These are phyloP conservation scores for Strix aluco DNA, from an alignment of 2,113 vertebrate species.

Conservation along the genomic window DNA sequence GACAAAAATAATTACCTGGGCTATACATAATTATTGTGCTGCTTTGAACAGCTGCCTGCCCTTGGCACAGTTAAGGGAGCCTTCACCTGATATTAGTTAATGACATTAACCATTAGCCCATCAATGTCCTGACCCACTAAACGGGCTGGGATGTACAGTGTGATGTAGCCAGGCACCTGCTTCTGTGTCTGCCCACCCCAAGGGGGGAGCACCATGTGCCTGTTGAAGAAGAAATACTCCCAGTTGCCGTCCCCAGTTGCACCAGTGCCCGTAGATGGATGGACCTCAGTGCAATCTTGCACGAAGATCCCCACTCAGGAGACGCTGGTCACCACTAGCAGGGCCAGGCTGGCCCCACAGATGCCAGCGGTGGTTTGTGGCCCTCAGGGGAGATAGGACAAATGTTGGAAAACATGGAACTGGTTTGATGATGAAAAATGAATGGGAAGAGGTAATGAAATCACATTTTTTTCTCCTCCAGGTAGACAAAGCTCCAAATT, in stretches of 20 bases:
- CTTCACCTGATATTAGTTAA: neutral
- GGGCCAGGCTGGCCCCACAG: neutral
- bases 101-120: neutral
- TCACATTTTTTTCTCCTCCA: neutral
- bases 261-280: neutral
- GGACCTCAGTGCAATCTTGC: neutral
- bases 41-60: slow-evolving; percentile 40
- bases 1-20: slow-evolving; percentile 61
- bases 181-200: neutral
- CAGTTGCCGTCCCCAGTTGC: neutral
- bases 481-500: neutral
- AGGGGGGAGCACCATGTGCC: neutral
- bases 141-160: neutral
- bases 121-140: neutral
- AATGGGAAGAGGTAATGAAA: neutral
- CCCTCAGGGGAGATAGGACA: neutral
- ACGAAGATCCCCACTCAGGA: neutral
- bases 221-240: neutral
- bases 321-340: neutral
- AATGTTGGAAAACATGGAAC: neutral
- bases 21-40: slow-evolving; percentile 49
- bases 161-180: neutral
- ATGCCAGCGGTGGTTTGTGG: neutral
- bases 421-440: neutral
- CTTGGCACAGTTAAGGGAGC: slow-evolving; percentile 31